Percentiles rank a stretch among this genome's conserved stretches.
These are phyloP conservation scores for Brotula barbata DNA, from an alignment of 2,797 vertebrate genomes.

Conservation along the genomic window DNA sequence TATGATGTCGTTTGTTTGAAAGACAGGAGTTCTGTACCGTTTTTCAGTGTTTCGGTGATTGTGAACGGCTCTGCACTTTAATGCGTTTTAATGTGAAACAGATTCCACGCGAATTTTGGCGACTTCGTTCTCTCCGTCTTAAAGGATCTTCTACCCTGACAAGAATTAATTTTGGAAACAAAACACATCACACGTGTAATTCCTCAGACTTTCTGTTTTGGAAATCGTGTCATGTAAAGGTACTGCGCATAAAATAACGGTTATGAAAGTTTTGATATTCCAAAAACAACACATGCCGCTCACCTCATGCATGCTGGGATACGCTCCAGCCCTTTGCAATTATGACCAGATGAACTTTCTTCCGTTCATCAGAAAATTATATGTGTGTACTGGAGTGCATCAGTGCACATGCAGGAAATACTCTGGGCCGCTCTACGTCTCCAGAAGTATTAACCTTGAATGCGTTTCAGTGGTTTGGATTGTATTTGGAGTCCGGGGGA, in stretches of 20 bases:
- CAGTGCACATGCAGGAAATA: too few species aligned
- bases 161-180: not conserved
- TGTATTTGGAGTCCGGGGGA: constrained; percentile 41
- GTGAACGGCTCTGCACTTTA: not conserved
- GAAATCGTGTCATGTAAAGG: not conserved
- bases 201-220: not conserved
- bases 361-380: too few species aligned
- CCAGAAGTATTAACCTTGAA: constrained; percentile 15
- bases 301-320: too few species aligned
- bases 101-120: not conserved
- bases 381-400: too few species aligned
- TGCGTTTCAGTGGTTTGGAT: constrained; percentile 41
- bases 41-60: not conserved
- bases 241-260: too few species aligned
- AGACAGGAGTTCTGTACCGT: not conserved
- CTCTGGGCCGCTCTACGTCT: not conserved
- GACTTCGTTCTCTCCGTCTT: not conserved
- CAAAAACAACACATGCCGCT: too few species aligned
- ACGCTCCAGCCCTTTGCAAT: too few species aligned
- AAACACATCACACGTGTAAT: not conserved
- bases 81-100: not conserved
- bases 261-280: too few species aligned
- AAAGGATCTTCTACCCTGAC: not conserved
- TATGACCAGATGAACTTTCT: too few species aligned
- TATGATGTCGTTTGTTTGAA: not conserved